Conservation (phyloP, 1,140 invertebrate genomes). For the Ctenoplectra terminalis region DNA sequence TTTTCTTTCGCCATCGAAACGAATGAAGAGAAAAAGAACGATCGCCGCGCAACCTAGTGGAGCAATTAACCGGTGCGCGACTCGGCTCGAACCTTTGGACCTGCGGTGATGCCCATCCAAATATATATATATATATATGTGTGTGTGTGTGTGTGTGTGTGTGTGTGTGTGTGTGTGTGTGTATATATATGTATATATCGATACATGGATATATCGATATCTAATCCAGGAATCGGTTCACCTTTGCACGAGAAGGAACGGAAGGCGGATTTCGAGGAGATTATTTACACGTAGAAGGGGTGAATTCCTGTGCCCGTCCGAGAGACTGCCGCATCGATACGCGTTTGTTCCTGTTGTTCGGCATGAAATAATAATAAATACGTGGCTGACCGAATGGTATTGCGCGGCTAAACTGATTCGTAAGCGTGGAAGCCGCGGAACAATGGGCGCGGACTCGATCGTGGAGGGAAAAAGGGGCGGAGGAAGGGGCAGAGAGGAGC, state of each 20-base stretch:
- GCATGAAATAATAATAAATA: conserved; percentile 69
- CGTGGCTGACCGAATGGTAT: conserved; percentile 67
- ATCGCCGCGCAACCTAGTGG: too few species aligned
- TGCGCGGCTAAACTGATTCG: conserved; percentile 75
- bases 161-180: too few species aligned
- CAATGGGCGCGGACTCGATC: conserved; percentile 73
- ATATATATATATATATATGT: too few species aligned
- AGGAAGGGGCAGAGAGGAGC: conserved; percentile 35
- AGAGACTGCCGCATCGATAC: conserved; percentile 27
- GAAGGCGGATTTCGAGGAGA: not conserved
- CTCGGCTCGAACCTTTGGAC: not conserved
- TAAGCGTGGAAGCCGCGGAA: conserved; percentile 81
- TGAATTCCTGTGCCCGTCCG: conserved; percentile 56
- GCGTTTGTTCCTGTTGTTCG: conserved; percentile 28
- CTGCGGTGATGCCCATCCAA: rapidly evolving
- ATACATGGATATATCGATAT: too few species aligned
- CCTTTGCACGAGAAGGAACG: too few species aligned
- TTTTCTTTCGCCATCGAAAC: conserved; percentile 2
- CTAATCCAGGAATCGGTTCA: too few species aligned
- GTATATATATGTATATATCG: too few species aligned
- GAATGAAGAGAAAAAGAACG: not conserved
- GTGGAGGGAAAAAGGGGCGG: conserved; percentile 29
- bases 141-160: too few species aligned
- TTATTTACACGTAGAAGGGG: conserved; percentile 6
- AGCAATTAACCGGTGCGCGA: not conserved